Base-by-base conservation (phyloP, 2,797 vertebrate species). In the Lophius americanus region DNA sequence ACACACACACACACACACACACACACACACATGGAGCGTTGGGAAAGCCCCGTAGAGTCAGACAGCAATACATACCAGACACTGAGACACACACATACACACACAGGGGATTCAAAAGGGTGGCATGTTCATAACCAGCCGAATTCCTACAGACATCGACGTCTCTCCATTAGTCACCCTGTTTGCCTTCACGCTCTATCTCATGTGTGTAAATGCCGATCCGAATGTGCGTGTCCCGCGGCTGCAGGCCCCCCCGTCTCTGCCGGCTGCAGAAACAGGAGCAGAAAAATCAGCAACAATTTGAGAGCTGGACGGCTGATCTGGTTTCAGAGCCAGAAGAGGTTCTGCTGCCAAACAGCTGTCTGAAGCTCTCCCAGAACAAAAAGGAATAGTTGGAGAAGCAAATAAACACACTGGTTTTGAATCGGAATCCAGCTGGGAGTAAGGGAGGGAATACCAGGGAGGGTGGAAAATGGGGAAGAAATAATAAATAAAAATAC, bases 1-100 rank as follows among this genome's bases (percentile, higher is more conserved):
- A 52, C 50, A 49, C 39, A 51, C 58, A 65, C 54, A 41, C 43
- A 68, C 41, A 67, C 36, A 51, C 48, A 55, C 44, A 51, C 38
- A 73, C 56, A 46, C 63, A 63, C 75, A 41, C 55, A 67, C 60
- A 62, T 68, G 62, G 35, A 35, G 61, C 1, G 9, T 3, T 75
- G 64, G 78, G 82, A 86, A 80, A 82, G 3, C 58, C 83, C 82
- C 79, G 36, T 2, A 2, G 36, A 76, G 59, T 61, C 64, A 73
- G 68, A 74, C 73, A 61, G 74, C 53, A 57, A 36, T 3, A 51
- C 74, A 88, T 72, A 74, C 82, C 79, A 84, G 79, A 89, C 75
- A 64, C 70, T 73, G 52, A 78, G 64, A 52, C 50, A 49, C 39
- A 51, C 58, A 65, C 78, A 89, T 73, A 64, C 70, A 72, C 51